Evolutionary conservation across 1,140 invertebrate species (phyloP), one percentile per base, ranked within the genome.

Genomic region (Augochlora pura): DNA sequence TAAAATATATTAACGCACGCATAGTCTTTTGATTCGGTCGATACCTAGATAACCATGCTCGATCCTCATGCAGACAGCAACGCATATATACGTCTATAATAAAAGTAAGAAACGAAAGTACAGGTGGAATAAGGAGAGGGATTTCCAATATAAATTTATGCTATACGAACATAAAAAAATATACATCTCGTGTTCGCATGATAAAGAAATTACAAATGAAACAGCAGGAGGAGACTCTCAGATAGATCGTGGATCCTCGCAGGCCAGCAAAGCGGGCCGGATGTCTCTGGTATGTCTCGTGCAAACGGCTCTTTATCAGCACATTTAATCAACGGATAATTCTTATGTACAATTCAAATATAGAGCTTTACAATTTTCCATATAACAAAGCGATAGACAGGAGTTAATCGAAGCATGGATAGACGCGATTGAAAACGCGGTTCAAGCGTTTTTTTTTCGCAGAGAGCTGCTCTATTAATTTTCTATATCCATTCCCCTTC

Each of bases 301-400:
- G 38, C 60, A 10, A 85, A 79, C 83, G 62, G 57, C 69, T 59
- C 2, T 52, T 80, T 75, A 76, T 83, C 62, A 75, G 76, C 69
- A 65, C 80, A 78, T 83, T 84, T 80, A 74, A 77, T 81, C 32
- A 83, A 80, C 72, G 62, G 39, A 82, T 80, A 46, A 12, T 80
- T 82, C 64, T 83, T 88, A 88, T 88, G 66, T 88, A 88, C 87
- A 88, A 88, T 88, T 86, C 46, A 68, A 81, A 67, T 85, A 77
- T 70, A 77, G 72, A 75, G 74, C 68, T 81, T 81, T 79, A 87
- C 66, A 83, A 85, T 86, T 80, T 86, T 54, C 38, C 14, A 12
- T 46, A 59, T 83, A 42, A 79, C 54, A 69, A 63, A 54, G 42
- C 66, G 42, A 73, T n/a, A 60, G 49, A 73, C 32, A 49, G 38